Conservation (phyloP, 1,140 invertebrate species). For the Venturia canescens region DNA sequence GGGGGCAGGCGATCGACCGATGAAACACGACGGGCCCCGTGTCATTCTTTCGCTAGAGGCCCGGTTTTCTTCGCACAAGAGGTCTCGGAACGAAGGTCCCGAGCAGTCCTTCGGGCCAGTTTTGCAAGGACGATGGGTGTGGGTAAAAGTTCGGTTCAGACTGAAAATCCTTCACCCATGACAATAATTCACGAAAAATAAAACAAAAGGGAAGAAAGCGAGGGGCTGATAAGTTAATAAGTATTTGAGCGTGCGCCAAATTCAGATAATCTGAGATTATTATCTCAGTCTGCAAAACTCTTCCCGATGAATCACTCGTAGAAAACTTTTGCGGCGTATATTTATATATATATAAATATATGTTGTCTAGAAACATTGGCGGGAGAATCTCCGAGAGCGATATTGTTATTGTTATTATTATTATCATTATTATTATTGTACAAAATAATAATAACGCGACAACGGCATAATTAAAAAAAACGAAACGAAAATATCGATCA, state of each 20-base stretch:
- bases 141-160: background rate
- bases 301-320: background rate
- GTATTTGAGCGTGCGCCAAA: background rate
- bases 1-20: constrained; percentile 11
- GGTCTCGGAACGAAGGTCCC: constrained; percentile 13
- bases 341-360: background rate
- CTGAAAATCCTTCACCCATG: constrained; percentile 13
- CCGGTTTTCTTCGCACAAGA: constrained; percentile 21
- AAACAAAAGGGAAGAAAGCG: background rate
- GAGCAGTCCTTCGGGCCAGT: constrained; percentile 12
- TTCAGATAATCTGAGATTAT: background rate
- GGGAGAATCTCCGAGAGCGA: background rate
- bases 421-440: too few species aligned
- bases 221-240: background rate
- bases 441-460: too few species aligned
- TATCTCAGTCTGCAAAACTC: background rate
- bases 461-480: background rate
- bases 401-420: too few species aligned
- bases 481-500: background rate
- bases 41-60: constrained; percentile 18
- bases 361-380: background rate
- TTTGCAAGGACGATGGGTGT: background rate
- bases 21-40: constrained; percentile 25
- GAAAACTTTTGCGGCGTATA: background rate
- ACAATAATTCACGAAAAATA: background rate